Conservation (phyloP, 2,888 invertebrate species). For the Phlogophora meticulosa region DNA sequence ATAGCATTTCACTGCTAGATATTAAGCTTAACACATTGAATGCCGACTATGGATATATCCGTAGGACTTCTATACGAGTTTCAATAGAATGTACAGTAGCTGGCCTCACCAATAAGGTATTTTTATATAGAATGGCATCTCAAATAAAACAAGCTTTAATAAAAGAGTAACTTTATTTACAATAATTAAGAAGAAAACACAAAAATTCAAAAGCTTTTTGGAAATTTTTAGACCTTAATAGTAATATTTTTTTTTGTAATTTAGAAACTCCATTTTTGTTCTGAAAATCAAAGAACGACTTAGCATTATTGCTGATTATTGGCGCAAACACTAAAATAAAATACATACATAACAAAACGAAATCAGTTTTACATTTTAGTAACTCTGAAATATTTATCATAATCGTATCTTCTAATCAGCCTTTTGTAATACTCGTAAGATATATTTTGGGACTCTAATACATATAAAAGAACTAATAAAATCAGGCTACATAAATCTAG, state of each 20-base stretch:
- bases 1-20: too few relatives aligned
- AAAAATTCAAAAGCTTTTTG: slow-evolving; percentile 3
- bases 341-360: neutral
- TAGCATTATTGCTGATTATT: slow-evolving; percentile 6
- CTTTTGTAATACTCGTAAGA: slow-evolving; percentile 7
- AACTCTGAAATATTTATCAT: neutral
- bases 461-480: slow-evolving; percentile 1
- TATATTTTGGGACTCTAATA: slow-evolving; percentile 5
- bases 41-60: slow-evolving; percentile 1
- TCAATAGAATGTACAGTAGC: neutral
- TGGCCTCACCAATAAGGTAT: neutral
- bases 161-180: slow-evolving; percentile 11
- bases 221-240: neutral
- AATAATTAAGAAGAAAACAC: neutral
- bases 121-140: slow-evolving; percentile 3
- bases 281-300: neutral
- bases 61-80: slow-evolving; percentile 5
- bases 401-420: neutral
- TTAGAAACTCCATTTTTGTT: slow-evolving; percentile 6
- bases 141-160: slow-evolving; percentile 4
- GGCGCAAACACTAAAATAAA: slow-evolving; percentile 2
- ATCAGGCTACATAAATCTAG: slow-evolving; percentile 10
- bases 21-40: neutral
- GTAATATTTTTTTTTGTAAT: too few relatives aligned
- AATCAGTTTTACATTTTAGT: slow-evolving; percentile 8